phyloP scores from a whole-genome alignment of 1,140 invertebrate genomes.

The Dinoponera quadriceps region DNA sequence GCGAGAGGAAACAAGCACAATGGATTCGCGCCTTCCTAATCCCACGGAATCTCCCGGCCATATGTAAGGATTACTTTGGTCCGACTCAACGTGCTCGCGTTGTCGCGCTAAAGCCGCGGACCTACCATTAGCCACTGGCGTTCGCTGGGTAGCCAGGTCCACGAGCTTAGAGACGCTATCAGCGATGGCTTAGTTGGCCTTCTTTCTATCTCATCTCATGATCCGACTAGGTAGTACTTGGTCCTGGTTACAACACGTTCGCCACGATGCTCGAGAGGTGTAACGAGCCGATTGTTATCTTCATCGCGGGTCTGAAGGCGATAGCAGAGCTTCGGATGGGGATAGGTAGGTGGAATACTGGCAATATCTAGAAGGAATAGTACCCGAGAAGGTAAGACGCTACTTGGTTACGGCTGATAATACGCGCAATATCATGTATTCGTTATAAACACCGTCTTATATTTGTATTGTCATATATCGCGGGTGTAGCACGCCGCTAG shows the following conservation, averaged over 20 bases:
- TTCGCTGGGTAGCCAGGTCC: slow-evolving; percentile 61
- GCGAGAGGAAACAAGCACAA: slow-evolving; percentile 71
- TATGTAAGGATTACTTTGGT: slow-evolving; percentile 82
- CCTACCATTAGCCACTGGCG: slow-evolving; percentile 74
- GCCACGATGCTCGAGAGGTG: slow-evolving; percentile 67
- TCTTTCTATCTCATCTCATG: slow-evolving; percentile 76
- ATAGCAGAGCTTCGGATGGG: slow-evolving; percentile 66
- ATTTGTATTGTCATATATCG: background rate
- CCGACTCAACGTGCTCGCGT: slow-evolving; percentile 73
- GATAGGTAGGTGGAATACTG: slow-evolving; percentile 58
- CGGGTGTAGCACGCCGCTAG: background rate
- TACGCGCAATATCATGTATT: slow-evolving; percentile 26
- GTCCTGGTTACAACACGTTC: slow-evolving; percentile 65
- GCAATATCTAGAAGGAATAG: slow-evolving; percentile 56
- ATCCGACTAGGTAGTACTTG: slow-evolving; percentile 76
- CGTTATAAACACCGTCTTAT: slow-evolving; percentile 26
- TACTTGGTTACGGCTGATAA: slow-evolving; percentile 41
- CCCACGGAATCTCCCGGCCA: slow-evolving; percentile 76
- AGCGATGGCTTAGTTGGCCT: slow-evolving; percentile 77
- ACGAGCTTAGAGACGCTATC: slow-evolving; percentile 79
- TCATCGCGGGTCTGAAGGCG: slow-evolving; percentile 73
- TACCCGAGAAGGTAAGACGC: slow-evolving; percentile 49
- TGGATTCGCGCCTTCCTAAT: slow-evolving; percentile 78
- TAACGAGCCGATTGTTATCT: slow-evolving; percentile 82
- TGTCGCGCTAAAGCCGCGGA: slow-evolving; percentile 73